Evolutionary conservation across 2,888 invertebrate genomes (phyloP).

Genomic region (Trichopria drosophilae): DNA sequence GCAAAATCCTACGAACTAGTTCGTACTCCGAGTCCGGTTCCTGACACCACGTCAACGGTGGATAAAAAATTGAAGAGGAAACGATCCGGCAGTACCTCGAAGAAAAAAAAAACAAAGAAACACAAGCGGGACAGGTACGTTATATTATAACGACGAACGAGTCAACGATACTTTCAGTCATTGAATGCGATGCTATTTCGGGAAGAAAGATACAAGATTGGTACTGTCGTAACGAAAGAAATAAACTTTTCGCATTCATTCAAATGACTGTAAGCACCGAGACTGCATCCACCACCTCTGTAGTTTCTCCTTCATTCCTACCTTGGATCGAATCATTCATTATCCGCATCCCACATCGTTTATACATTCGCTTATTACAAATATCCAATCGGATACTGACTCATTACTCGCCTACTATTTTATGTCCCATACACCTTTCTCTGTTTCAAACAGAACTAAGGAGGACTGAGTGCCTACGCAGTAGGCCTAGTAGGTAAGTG

Average conservation of each 20-base stretch:
- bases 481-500: slow-evolving; percentile 57
- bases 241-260: slow-evolving; percentile 20
- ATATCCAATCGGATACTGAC: slow-evolving; percentile 48
- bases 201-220: too few species aligned
- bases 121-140: slow-evolving; percentile 65
- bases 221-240: not conserved
- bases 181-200: too few species aligned
- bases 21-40: slow-evolving; percentile 73
- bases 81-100: slow-evolving; percentile 59
- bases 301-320: slow-evolving; percentile 40
- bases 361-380: slow-evolving; percentile 40
- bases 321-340: slow-evolving; percentile 43
- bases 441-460: slow-evolving; percentile 59
- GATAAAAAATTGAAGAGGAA: slow-evolving; percentile 57
- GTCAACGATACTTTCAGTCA: too few species aligned
- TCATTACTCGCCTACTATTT: slow-evolving; percentile 52
- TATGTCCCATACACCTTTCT: slow-evolving; percentile 58
- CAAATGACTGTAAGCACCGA: slow-evolving; percentile 46
- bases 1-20: slow-evolving; percentile 72
- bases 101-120: slow-evolving; percentile 76
- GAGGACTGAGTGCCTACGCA: slow-evolving; percentile 56
- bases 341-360: slow-evolving; percentile 44
- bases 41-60: slow-evolving; percentile 27
- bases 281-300: slow-evolving; percentile 41
- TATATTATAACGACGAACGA: too few species aligned